Evolutionary conservation across 2,797 vertebrate species (phyloP).

Genomic region (Aplochiton taeniatus): DNA sequence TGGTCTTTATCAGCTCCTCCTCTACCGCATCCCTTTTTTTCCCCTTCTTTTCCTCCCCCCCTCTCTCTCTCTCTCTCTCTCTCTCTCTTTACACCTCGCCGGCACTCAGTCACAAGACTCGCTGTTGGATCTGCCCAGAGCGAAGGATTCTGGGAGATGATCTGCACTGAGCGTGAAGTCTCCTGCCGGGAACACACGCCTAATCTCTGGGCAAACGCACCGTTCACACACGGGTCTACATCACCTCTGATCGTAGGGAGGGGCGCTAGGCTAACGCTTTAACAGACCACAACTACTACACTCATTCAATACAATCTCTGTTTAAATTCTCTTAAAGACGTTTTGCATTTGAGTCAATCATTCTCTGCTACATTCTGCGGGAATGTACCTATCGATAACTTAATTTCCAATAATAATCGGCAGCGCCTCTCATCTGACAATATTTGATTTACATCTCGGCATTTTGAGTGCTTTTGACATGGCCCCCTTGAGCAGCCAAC

Average conservation of each 20-base stretch:
- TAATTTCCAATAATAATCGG: too few species aligned
- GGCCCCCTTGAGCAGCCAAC: not conserved
- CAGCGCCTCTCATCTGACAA: too few species aligned
- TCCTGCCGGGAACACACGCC: slow-evolving; percentile 29
- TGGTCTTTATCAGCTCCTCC: not conserved
- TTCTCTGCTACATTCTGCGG: too few species aligned
- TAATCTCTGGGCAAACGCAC: slow-evolving; percentile 27
- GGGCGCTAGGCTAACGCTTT: not conserved
- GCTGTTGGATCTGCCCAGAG: slow-evolving; percentile 15
- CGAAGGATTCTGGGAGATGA: slow-evolving; percentile 34
- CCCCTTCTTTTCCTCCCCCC: slow-evolving; percentile 5
- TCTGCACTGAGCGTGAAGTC: slow-evolving; percentile 31
- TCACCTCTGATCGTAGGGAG: slow-evolving; percentile 22
- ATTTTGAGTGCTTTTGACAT: slow-evolving; percentile 1
- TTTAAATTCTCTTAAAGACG: too few species aligned
- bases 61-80: not conserved
- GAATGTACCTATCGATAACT: too few species aligned
- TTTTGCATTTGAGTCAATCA: too few species aligned
- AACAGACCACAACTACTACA: too few species aligned
- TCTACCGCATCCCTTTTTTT: slow-evolving; percentile 7
- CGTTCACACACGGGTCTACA: slow-evolving; percentile 4
- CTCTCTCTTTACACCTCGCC: slow-evolving; percentile 14
- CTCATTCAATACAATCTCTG: too few species aligned
- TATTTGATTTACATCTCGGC: too few species aligned
- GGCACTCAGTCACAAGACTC: not conserved